Conservation (phyloP, 2,888 invertebrate species). For the Caenorhabditis virilis region DNA sequence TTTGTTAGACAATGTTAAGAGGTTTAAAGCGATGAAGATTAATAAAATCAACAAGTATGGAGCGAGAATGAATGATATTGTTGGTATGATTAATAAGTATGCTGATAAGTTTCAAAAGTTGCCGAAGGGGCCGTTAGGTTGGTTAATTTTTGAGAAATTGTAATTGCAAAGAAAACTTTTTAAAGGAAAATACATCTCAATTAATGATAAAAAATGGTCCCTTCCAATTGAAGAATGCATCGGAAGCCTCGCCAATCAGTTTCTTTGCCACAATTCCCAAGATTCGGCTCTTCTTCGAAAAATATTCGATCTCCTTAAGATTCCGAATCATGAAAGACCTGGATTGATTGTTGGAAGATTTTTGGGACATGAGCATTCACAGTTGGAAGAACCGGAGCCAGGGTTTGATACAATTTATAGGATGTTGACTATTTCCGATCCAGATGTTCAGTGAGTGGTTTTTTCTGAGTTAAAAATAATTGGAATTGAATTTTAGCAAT, state of each 20-base stretch:
- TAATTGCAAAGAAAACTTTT: no score
- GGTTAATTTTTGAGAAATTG: no score
- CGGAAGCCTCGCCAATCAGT: conserved; percentile 10
- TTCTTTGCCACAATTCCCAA: conserved; percentile 18
- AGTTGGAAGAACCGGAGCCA: conserved; percentile 14
- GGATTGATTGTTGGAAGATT: conserved; percentile 15
- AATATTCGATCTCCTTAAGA: conserved; percentile 11
- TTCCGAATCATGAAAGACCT: conserved; percentile 10
- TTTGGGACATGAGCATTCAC: conserved; percentile 8
- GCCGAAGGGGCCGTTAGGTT: conserved; percentile 62
- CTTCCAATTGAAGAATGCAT: conserved; percentile 48
- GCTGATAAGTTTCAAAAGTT: conserved; percentile 24
- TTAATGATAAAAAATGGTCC: conserved; percentile 53
- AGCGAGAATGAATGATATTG: conserved; percentile 32
- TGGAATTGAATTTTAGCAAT: conserved; percentile 33
- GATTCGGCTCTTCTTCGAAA: conserved; percentile 24
- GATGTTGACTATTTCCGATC: conserved; percentile 18
- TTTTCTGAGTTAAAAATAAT: not conserved
- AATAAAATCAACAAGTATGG: conserved; percentile 48
- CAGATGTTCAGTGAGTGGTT: conserved; percentile 27
- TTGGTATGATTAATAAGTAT: conserved; percentile 32
- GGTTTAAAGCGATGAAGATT: conserved; percentile 12
- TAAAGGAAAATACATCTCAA: conserved; percentile 52
- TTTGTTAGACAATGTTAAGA: no score
- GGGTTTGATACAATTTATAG: conserved; percentile 13